These are phyloP conservation scores for Drosophila melanosoma DNA, from an alignment of 2,888 invertebrate species.

Conservation along the genomic window DNA sequence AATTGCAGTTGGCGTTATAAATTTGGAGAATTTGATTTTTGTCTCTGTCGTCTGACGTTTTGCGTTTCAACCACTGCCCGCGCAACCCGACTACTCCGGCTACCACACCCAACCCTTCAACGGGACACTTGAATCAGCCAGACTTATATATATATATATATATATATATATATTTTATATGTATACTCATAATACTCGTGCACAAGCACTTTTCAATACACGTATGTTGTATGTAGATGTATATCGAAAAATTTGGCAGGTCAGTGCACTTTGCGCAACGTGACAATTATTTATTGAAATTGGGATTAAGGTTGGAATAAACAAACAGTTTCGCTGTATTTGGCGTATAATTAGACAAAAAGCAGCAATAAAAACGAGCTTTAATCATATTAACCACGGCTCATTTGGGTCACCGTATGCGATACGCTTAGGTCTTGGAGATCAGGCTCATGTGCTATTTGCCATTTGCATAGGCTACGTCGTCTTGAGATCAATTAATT, in stretches of 20 bases:
- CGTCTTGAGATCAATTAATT: slow-evolving; percentile 20
- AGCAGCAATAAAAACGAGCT: slow-evolving; percentile 68
- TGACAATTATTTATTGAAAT: slow-evolving; percentile 70
- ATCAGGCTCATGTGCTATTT: slow-evolving; percentile 42
- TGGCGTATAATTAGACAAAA: slow-evolving; percentile 70
- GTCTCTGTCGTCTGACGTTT: slow-evolving; percentile 42
- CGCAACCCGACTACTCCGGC: slow-evolving; percentile 5
- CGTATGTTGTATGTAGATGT: slow-evolving; percentile 7
- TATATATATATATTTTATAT: slow-evolving; percentile 2
- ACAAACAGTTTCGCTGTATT: slow-evolving; percentile 45
- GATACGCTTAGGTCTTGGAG: slow-evolving; percentile 60
- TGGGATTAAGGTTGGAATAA: slow-evolving; percentile 34
- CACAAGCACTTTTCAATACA: slow-evolving; percentile 38
- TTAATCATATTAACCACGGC: slow-evolving; percentile 76
- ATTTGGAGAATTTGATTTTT: slow-evolving; percentile 61
- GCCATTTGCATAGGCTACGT: slow-evolving; percentile 53
- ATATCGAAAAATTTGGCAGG: slow-evolving; percentile 55
- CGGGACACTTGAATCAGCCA: slow-evolving; percentile 66
- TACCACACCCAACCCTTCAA: slow-evolving; percentile 12
- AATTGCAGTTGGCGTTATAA: slow-evolving; percentile 53
- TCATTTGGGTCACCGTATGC: slow-evolving; percentile 66
- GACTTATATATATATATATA: slow-evolving; percentile 10
- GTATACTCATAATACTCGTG: slow-evolving; percentile 14
- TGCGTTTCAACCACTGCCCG: slow-evolving; percentile 33
- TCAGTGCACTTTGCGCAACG: slow-evolving; percentile 71